A percentile compares a stretch with the other conserved stretches of the same genome.
Conservation (phyloP, 2,888 invertebrate species). For the Fragum sueziense region DNA sequence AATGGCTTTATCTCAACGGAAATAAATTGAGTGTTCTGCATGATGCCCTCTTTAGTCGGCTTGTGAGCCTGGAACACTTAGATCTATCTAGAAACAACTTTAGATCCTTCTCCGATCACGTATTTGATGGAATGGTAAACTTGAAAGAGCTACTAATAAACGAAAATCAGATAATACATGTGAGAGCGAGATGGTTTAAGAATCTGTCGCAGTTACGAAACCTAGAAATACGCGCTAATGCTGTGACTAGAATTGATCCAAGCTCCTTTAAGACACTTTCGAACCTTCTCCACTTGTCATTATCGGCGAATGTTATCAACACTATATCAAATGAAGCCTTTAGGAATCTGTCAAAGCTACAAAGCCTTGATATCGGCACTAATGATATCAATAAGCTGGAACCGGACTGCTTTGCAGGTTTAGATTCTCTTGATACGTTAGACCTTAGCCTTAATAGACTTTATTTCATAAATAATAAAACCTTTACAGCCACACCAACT, state of each 20-base stretch:
- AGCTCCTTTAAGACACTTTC: conserved; percentile 59
- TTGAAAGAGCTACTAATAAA: conserved; percentile 62
- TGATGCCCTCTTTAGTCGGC: conserved; percentile 45
- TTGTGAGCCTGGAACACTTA: conserved; percentile 56
- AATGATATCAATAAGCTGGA: conserved; percentile 68
- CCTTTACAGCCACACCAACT: conserved; percentile 54
- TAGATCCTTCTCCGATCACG: conserved; percentile 60
- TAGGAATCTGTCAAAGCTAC: conserved; percentile 84
- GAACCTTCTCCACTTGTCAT: conserved; percentile 58
- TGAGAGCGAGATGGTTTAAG: conserved; percentile 64
- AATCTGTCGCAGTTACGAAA: conserved; percentile 57
- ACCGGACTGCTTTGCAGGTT: conserved; percentile 59
- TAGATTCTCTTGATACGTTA: conserved; percentile 60
- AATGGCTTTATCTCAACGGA: conserved; percentile 62
- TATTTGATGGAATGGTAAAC: conserved; percentile 57
- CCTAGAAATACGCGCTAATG: conserved; percentile 65
- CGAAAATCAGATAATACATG: conserved; percentile 62
- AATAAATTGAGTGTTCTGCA: conserved; percentile 60
- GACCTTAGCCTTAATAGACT: conserved; percentile 66
- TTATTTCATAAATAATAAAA: conserved; percentile 56
- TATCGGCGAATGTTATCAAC: conserved; percentile 65
- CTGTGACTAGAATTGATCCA: conserved; percentile 59
- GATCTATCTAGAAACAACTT: conserved; percentile 66
- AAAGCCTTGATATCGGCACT: conserved; percentile 65
- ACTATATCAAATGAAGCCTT: conserved; percentile 79